phyloP scores from a whole-genome alignment of 2,888 invertebrate genomes.

The Coenonympha arcania region DNA sequence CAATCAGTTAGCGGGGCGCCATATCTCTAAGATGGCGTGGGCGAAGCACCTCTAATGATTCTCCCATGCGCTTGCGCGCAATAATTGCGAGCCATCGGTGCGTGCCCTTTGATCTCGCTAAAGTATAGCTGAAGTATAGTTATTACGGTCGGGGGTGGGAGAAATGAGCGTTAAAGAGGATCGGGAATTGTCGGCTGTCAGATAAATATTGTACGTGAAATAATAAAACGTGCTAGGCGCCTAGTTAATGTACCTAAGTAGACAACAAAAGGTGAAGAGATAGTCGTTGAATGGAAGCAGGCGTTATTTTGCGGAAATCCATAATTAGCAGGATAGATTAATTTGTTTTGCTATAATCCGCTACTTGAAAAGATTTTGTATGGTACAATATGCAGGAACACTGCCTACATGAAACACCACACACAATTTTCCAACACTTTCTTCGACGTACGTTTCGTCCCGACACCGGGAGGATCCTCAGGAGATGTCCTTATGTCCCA shows the following conservation, averaged over 20 bases:
- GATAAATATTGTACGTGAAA: conserved; percentile 65
- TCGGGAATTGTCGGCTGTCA: conserved; percentile 50
- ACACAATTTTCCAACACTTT: no score
- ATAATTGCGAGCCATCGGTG: conserved; percentile 68
- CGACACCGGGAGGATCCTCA: no score
- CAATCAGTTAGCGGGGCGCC: conserved; percentile 63
- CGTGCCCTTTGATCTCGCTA: conserved; percentile 68
- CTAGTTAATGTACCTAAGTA: conserved; percentile 40
- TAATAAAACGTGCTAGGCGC: conserved; percentile 53
- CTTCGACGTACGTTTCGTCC: no score
- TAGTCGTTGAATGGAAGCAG: no score
- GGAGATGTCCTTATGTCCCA: no score
- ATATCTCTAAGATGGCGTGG: conserved; percentile 44
- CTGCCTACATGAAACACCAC: no score
- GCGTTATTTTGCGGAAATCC: no score
- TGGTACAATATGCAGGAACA: no score
- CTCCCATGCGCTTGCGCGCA: conserved; percentile 60
- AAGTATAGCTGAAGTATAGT: conserved; percentile 63
- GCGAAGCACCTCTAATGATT: conserved; percentile 53
- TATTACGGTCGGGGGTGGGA: conserved; percentile 67
- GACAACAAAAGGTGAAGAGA: neutral
- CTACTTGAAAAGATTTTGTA: no score
- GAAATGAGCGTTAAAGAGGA: conserved; percentile 66
- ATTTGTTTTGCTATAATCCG: no score
- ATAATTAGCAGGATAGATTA: no score